Base-by-base conservation (phyloP, 1,140 invertebrate genomes). In the Teleogryllus occipitalis region DNA sequence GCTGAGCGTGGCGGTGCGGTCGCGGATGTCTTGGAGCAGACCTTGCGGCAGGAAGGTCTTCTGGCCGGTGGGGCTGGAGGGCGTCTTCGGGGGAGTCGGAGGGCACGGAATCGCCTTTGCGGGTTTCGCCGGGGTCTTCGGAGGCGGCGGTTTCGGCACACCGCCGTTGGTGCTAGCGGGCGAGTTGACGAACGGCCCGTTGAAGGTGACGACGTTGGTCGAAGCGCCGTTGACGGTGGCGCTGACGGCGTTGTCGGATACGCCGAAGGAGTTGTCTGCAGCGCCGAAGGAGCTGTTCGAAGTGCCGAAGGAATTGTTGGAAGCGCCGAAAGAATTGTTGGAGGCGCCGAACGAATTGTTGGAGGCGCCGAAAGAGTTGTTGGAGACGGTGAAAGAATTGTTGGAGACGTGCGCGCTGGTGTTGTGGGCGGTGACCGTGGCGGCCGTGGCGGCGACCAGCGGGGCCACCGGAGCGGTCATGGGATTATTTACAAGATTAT, bases 11-110 rank as follows among this genome's bases (percentile, higher is more conserved):
- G 73, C 75, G 14, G 73, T 75, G 46, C 79, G 74, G 84, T 90
- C 88, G 84, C 90, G 85, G 82, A 91, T 91, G 82, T 91, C 90
- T 86, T 89, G 87, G 12, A 91, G 86, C 7, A 91, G 84, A 82
- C 87, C 88, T 85, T 87, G 87, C 78, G 89, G 90, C 83, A 91
- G 85, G 86, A 88, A 88, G 12, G 54, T 65, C 54, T 65, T 65
- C 54, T 47, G 76, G 7, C 15, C 76, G 21, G 47, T 47, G 7
- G 76, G 47, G 0, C 21, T 77, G 8, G 76, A 48, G 74, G n/a
- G n/a, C 7, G 27, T 39, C 7, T 83, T 87, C 86, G 80, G 72
- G 78, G 21, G 81, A 80, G 12, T 80, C 77, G 22, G 49, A 27
- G 49, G 78, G 5, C 1, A 39, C 27, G 27, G 27, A 5, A 39